Conservation (phyloP, 92 coral and sea anemone species). For the Meandrina meandrites region DNA sequence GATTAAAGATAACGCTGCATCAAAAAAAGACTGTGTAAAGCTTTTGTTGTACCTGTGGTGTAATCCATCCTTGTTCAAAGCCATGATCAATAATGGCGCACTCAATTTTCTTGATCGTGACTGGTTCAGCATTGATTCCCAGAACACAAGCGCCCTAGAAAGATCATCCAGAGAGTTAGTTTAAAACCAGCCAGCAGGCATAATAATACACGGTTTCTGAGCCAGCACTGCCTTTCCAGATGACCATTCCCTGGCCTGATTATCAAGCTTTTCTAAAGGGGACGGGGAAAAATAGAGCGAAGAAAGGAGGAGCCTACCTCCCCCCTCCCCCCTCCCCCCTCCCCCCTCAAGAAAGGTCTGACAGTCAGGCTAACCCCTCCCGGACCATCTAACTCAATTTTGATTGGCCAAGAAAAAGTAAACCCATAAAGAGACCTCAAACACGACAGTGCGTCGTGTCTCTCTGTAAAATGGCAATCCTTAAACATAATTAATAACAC, state of each 20-base stretch:
- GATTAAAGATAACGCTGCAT: neutral
- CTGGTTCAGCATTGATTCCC: conserved; percentile 95
- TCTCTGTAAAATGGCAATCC: neutral
- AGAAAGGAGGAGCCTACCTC: no score
- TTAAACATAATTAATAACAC: no score
- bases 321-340: no score
- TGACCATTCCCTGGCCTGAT: no score
- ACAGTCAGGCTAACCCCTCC: neutral
- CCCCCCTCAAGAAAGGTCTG: no score
- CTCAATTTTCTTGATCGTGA: conserved; percentile 96
- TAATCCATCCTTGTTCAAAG: conserved; percentile 94
- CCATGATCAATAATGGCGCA: conserved; percentile 95
- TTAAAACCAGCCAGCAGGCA: neutral
- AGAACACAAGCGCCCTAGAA: conserved; percentile 95
- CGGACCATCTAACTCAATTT: neutral
- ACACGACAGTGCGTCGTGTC: neutral
- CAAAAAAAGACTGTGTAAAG: neutral
- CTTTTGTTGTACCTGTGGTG: conserved; percentile 88
- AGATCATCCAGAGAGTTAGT: neutral
- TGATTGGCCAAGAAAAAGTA: neutral
- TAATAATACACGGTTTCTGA: neutral
- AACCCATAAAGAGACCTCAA: neutral
- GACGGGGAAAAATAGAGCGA: no score
- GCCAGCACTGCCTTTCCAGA: neutral
- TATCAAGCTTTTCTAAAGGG: no score